Evolutionary conservation across 2,888 invertebrate genomes (phyloP), one percentile per base, ranked within the genome.

Genomic region (Drosophila sordidula): DNA sequence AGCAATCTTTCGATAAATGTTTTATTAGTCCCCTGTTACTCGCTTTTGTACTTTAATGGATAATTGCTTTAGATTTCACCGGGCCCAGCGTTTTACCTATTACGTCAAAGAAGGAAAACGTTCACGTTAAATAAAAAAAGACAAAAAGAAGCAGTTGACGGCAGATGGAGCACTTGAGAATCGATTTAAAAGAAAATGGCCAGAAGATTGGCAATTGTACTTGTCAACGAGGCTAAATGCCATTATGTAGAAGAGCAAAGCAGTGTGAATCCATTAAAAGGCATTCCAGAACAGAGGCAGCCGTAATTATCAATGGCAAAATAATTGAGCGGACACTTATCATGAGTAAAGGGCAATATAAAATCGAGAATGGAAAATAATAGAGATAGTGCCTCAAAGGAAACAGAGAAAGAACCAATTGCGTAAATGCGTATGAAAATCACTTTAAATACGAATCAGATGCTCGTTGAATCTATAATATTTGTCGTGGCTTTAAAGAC

Each of bases 391-490:
- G 44, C 18, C 56, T 61, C 32, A 56, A 78, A 45, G 34, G 32
- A 44, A 8, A 41, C 38, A 32, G n/a, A 22, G 34, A 29, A 41
- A 44, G 26, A 65, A 16, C 36, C 78, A 87, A 88, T 78, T 69
- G 83, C 79, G 58, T 32, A 72, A 82, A 72, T 70, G 54, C 65
- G 55, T 54, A 70, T 61, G 51, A 71, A 78, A 66, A 79, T 52
- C 72, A 79, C 74, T 86, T 76, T 88, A 82, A 76, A 76, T 88
- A 80, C 80, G 68, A 78, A 73, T 41, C 73, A 70, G 67, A 38
- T 56, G 34, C 18, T 39, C 45, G 38, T 25, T 59, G 54, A 64
- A 49, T 16, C 34, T 12, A 29, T 14, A 22, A 39, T 8, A 38
- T 12, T 5, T 8, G 16, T 8, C 14, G 11, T 42, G 36, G 26